Percentiles rank a stretch among this genome's conserved stretches.
phyloP scores from a whole-genome alignment of 2,888 invertebrate genomes.

The Alsophila aescularia region DNA sequence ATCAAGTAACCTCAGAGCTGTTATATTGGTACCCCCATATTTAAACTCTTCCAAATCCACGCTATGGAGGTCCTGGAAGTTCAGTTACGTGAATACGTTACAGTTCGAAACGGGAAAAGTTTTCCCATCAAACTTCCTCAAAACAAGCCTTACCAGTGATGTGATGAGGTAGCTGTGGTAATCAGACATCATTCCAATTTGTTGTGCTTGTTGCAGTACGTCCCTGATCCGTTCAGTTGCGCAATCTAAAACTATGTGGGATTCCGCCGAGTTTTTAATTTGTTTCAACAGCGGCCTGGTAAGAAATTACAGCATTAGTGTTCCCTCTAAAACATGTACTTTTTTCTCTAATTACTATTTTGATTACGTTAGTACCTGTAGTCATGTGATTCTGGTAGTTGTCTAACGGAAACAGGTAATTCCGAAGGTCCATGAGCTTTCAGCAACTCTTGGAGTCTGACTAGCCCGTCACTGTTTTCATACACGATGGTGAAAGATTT shows the following conservation, averaged over 20 bases:
- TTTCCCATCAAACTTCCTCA: constrained; percentile 32
- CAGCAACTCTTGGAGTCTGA: constrained; percentile 93
- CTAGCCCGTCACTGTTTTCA: constrained; percentile 97
- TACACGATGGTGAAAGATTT: constrained; percentile 98
- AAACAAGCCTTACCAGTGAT: constrained; percentile 88
- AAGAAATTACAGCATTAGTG: constrained; percentile 23
- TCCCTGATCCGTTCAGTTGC: constrained; percentile 93
- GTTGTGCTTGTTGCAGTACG: constrained; percentile 96
- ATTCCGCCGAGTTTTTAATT: constrained; percentile 96
- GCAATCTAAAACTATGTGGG: constrained; percentile 95
- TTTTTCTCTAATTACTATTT: neutral
- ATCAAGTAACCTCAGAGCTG: constrained; percentile 95
- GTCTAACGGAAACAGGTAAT: constrained; percentile 92
- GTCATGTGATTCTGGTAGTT: constrained; percentile 92
- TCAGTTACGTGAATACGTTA: constrained; percentile 36
- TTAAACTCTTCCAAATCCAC: constrained; percentile 97
- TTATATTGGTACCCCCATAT: constrained; percentile 97
- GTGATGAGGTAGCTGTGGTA: constrained; percentile 97
- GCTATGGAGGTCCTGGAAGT: constrained; percentile 92
- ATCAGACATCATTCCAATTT: constrained; percentile 98
- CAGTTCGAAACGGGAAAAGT: constrained; percentile 27
- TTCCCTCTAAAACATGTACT: neutral
- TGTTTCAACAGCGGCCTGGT: constrained; percentile 93
- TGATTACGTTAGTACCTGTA: constrained; percentile 86
- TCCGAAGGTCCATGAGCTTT: constrained; percentile 95